Base-by-base conservation (phyloP, 2,113 vertebrate genomes). In the Dromaius novaehollandiae region DNA sequence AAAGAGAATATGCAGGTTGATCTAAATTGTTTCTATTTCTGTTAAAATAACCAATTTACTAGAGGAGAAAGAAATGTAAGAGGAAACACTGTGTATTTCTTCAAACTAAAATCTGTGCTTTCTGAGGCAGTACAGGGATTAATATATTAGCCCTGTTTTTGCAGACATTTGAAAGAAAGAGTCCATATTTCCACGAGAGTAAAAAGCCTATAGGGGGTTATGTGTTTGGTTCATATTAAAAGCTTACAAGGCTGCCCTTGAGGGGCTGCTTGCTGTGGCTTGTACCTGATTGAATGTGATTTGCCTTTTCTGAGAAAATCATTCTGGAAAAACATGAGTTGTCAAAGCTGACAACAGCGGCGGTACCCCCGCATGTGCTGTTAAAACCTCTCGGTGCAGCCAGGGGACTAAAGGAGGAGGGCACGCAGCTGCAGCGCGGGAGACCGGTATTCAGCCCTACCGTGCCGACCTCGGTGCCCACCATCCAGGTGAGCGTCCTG, bases 281-380 rank as follows among this genome's bases (percentile, higher is more conserved):
- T 6, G 15, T 17, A 40, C 55, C 76, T 38, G 21, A 40, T 70
- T 38, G 21, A 40, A 24, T 13, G 34, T 13, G 22, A 69, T 69
- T 32, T 88, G 36, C 28, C 44, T 68, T 40, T 42, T 13, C 40
- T 28, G 12, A 58, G 46, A 46, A 40, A 60, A 46, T 17, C 11
- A 9, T 63, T 50, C 42, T 7, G 50, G 74, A 51, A 73, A 50
- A 32, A 6, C 4, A 1, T 18, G 26, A 0, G 0, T 44, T 60
- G 30, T 34, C 30, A 60, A 60, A 32, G 30, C 30, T 19, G 56
- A 32, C 30, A 60, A 34, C 30, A 58, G 16, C 9, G 17, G 34
- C 10, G 18, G 56, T 32, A 60, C 30, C 5, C 56, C 56, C 9
- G 5, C 56, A 7, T 32, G 56, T 32, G 56, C 56, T 58, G 30